Evolutionary conservation across 1,140 invertebrate genomes (phyloP).

Genomic region (Latrodectus geometricus): DNA sequence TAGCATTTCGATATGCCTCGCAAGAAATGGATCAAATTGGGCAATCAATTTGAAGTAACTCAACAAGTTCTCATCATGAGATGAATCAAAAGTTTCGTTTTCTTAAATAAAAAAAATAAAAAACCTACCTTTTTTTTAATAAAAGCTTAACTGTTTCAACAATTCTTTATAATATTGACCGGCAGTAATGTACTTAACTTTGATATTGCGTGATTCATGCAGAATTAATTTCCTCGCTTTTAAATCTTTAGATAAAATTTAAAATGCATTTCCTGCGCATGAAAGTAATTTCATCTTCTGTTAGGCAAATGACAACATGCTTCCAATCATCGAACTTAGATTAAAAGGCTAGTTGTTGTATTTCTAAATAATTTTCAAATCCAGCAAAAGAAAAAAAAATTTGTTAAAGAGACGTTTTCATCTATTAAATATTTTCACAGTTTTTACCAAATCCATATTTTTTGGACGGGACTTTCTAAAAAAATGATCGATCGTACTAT

Average conservation of each 20-base stretch:
- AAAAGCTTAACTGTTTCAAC: conserved; percentile 14
- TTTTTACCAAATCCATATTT: no score
- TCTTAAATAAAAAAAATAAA: no score
- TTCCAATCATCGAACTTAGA: neutral
- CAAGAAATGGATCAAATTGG: conserved; percentile 47
- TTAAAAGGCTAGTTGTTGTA: conserved; percentile 8
- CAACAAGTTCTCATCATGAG: neutral
- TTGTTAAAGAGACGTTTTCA: no score
- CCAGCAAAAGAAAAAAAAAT: neutral
- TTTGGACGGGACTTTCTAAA: no score
- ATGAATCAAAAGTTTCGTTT: neutral
- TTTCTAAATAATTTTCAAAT: conserved; percentile 12
- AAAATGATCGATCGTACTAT: no score
- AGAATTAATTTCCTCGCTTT: no score
- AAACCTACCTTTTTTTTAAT: neutral
- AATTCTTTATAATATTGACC: conserved; percentile 9
- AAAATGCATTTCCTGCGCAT: neutral
- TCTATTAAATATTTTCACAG: no score
- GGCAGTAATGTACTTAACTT: conserved; percentile 9
- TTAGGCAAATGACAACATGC: conserved; percentile 5
- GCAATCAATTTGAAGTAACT: conserved; percentile 50
- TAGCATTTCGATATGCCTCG: conserved; percentile 48
- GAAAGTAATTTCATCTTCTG: neutral
- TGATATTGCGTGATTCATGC: conserved; percentile 1
- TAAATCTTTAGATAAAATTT: neutral